Conservation (phyloP, 2,797 vertebrate species). For the Falco peregrinus region DNA sequence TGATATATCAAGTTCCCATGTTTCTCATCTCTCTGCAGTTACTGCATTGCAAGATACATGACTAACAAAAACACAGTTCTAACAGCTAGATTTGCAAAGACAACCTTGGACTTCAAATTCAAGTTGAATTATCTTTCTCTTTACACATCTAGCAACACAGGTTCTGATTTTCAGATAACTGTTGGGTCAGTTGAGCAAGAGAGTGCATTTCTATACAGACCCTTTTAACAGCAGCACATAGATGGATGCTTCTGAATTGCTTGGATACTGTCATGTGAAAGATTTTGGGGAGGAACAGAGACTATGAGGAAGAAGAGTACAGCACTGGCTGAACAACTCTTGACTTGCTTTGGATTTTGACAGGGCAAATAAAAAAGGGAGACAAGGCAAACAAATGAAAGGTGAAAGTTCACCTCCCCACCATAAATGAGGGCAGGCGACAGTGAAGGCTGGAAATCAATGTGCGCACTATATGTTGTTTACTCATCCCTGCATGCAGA, state of each 20-base stretch:
- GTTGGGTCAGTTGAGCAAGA: not conserved
- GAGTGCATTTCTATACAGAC: not conserved
- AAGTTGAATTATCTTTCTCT: not conserved
- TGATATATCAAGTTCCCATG: no score
- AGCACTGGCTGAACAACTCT: not conserved
- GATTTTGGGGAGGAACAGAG: not conserved
- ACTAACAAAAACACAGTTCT: not conserved
- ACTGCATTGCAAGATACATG: not conserved
- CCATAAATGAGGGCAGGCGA: slow-evolving; percentile 2
- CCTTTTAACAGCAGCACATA: not conserved
- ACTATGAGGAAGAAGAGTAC: not conserved
- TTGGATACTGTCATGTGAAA: accelerated
- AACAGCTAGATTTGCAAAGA: not conserved
- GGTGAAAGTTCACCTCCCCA: slow-evolving; percentile 20
- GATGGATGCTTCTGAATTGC: not conserved
- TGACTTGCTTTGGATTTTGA: not conserved
- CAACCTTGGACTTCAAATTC: not conserved
- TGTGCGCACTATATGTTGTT: not conserved
- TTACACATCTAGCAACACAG: not conserved
- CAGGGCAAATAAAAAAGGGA: not conserved
- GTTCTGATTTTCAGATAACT: not conserved
- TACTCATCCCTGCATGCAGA: slow-evolving; percentile 13
- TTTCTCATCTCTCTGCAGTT: not conserved
- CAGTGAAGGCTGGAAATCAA: not conserved
- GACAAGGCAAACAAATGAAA: not conserved